Evolutionary conservation across 2,888 invertebrate species (phyloP), one percentile per base, ranked within the genome.

Genomic region (Phasia obesa): DNA sequence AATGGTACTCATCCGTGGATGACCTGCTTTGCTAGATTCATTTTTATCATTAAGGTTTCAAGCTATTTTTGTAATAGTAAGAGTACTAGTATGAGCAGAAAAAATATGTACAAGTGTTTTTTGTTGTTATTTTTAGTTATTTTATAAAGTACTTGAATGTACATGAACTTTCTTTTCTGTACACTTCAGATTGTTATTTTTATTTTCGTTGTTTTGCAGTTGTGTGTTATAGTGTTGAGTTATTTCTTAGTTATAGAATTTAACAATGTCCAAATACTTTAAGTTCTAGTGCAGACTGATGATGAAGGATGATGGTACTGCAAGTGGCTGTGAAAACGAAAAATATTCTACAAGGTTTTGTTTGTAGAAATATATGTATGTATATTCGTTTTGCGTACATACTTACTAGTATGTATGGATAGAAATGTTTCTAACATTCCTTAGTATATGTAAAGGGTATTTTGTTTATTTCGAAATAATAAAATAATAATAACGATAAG

Each of bases 221-320:
- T 60, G 25, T 51, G 42, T 70, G 23, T 64, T 64, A 27, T 49
- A 53, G 59, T 67, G 71, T 67, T 70, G 65, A 81, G 76, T 76
- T 65, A 60, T 81, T 76, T 81, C n/a, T 71, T 44, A 60, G 71
- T 71, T 76, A 51, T 23, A 47, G 11, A 60, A 71, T 81, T 53
- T 73, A 81, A 81, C 71, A 77, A 71, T 76, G 76, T 77, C 31
- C 81, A 77, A 73, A 81, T 76, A 77, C 80, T 69, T 71, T 51
- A 59, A 57, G 47, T n/a, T 78, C 15, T 62, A 77, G 47, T 70
- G 13, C 53, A 69, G 69, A 77, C 69, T n/a, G n/a, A n/a, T 53
- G 67, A 67, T 60, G 76, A 76, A 49, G 55, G 53, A 44, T 11
- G 49, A 38, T 70, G 47, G 5, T 47, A n/a, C 64, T 62, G 51